Evolutionary conservation across 2,797 vertebrate genomes (phyloP).

Genomic region (Enteromius afrohamiltoni): DNA sequence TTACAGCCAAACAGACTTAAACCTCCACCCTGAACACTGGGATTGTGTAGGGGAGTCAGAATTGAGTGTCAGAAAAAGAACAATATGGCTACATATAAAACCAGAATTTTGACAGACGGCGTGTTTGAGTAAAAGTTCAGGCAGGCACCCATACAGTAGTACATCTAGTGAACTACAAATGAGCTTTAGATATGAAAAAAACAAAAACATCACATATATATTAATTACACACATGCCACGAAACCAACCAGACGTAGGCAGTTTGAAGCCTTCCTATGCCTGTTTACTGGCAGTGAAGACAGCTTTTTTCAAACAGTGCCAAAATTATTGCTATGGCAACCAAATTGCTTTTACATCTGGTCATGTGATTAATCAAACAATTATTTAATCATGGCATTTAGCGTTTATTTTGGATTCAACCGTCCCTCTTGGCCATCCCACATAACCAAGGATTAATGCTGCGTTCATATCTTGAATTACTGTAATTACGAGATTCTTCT

Average conservation of each 20-base stretch:
- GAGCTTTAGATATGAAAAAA: not conserved
- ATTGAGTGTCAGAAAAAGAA: constrained; percentile 14
- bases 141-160: not conserved
- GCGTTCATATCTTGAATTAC: not conserved
- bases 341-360: not conserved
- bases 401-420: not conserved
- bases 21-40: constrained; percentile 28
- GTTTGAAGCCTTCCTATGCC: not conserved
- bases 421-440: not conserved
- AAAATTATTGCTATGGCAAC: constrained; percentile 17
- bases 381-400: constrained; percentile 7
- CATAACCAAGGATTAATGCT: constrained; percentile 15
- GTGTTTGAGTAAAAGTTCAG: not conserved
- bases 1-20: constrained; percentile 35
- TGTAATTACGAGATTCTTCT: constrained; percentile 3
- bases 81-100: not conserved
- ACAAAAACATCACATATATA: not conserved
- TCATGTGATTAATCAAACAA: constrained; percentile 3
- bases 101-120: not conserved
- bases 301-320: not conserved
- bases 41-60: not conserved
- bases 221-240: not conserved
- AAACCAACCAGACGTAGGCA: not conserved
- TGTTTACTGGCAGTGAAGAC: not conserved
- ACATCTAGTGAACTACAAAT: not conserved